Evolutionary conservation across 2,113 vertebrate genomes (phyloP).

Genomic region (Mormyrus lacerda): DNA sequence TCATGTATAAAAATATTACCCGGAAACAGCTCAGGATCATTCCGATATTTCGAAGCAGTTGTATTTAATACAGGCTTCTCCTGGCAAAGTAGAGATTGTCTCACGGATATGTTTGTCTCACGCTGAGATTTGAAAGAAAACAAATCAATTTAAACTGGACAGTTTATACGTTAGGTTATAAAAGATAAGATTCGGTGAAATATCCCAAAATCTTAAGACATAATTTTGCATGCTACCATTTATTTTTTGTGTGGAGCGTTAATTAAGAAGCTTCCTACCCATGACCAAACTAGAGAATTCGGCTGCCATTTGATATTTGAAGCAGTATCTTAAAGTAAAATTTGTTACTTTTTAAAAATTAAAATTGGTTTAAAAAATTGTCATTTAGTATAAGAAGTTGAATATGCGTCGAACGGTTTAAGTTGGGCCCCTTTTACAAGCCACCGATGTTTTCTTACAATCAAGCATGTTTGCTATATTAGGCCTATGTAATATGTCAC

Average conservation of each 20-base stretch:
- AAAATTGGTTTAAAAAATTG: not conserved
- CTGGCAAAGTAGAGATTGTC: not conserved
- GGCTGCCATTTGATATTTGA: not conserved
- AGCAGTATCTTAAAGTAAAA: not conserved
- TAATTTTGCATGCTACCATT: not conserved
- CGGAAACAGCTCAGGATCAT: not conserved
- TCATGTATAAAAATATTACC: not conserved
- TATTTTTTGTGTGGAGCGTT: not conserved
- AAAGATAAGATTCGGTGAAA: not conserved
- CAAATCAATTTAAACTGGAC: not conserved
- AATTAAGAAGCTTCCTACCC: not conserved
- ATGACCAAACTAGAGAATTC: not conserved
- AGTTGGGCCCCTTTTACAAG: not conserved
- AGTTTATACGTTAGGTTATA: not conserved
- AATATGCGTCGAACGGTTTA: not conserved
- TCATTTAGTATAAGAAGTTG: not conserved
- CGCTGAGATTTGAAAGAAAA: not conserved
- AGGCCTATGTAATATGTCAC: not conserved
- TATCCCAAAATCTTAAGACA: not conserved
- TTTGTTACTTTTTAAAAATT: not conserved
- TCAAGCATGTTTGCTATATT: not conserved
- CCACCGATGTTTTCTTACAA: not conserved
- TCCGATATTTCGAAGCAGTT: not conserved
- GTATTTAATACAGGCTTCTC: not conserved
- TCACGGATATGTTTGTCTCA: not conserved